Conservation (phyloP, 2,113 vertebrate species). For the Agelaius tricolor region DNA sequence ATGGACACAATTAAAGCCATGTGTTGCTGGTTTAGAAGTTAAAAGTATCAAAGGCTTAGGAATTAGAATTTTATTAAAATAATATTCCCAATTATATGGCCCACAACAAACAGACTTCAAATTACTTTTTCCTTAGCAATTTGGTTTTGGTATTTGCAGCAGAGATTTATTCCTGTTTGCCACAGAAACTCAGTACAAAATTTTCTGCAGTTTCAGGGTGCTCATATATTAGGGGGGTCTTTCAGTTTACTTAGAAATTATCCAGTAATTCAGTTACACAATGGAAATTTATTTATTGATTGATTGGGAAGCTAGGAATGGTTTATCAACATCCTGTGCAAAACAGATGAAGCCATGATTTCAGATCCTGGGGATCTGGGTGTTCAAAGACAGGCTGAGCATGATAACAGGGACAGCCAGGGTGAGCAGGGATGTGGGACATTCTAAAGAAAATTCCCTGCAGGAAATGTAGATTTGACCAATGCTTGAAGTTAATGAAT, state of each 20-base stretch:
- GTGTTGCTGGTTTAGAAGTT: slow-evolving; percentile 29
- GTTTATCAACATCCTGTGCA: neutral
- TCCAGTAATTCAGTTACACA: neutral
- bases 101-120: slow-evolving; percentile 52
- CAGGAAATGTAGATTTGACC: neutral
- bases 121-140: slow-evolving; percentile 57
- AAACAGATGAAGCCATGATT: neutral
- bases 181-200: neutral
- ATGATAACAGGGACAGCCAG: neutral
- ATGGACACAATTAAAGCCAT: slow-evolving; percentile 22
- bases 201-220: neutral
- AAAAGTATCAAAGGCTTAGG: slow-evolving; percentile 30
- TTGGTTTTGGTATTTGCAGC: slow-evolving; percentile 44
- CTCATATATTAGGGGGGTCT: neutral
- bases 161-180: neutral
- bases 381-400: neutral
- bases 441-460: neutral
- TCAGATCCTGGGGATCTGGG: neutral
- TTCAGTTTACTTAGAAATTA: neutral
- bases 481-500: neutral
- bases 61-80: slow-evolving; percentile 66
- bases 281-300: neutral
- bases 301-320: neutral
- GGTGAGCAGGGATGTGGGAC: no score
- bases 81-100: slow-evolving; percentile 60